Percentiles rank a stretch among this genome's conserved stretches.
phyloP scores from a whole-genome alignment of 2,113 vertebrate genomes.

The Gobius niger region DNA sequence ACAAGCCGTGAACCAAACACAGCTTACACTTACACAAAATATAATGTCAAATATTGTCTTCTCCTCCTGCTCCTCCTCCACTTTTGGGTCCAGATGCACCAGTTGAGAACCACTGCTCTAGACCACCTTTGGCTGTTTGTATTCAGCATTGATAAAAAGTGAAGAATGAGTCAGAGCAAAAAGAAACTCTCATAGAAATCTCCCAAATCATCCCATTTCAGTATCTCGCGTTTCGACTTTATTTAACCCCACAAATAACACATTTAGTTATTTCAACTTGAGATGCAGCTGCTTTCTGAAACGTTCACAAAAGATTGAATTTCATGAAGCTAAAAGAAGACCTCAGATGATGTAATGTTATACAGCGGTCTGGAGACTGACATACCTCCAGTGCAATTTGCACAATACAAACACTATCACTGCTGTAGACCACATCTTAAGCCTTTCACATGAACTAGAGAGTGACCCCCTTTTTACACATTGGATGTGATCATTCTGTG shows the following conservation, averaged over 20 bases:
- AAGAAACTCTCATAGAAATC: no score
- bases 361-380: conserved; percentile 28
- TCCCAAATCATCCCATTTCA: no score
- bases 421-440: conserved; percentile 17
- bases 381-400: conserved; percentile 19
- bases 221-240: no score
- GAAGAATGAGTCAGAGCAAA: no score
- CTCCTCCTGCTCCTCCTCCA: no score
- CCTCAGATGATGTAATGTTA: conserved; percentile 24
- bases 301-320: conserved; percentile 21
- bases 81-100: no score
- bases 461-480: conserved; percentile 25
- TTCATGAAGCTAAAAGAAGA: conserved; percentile 19
- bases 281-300: conserved; percentile 5
- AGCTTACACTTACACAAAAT: no score
- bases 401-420: conserved; percentile 29
- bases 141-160: no score
- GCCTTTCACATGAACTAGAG: conserved; percentile 18
- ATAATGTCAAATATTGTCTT: no score
- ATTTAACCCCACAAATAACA: conserved; percentile 6
- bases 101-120: no score
- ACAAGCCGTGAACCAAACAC: no score
- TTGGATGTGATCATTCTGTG: conserved; percentile 24
- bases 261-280: conserved; percentile 17
- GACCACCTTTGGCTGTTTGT: no score